Percentiles rank a stretch among this genome's conserved stretches.
phyloP scores from a whole-genome alignment of 2,113 vertebrate species.

The Takifugu flavidus region DNA sequence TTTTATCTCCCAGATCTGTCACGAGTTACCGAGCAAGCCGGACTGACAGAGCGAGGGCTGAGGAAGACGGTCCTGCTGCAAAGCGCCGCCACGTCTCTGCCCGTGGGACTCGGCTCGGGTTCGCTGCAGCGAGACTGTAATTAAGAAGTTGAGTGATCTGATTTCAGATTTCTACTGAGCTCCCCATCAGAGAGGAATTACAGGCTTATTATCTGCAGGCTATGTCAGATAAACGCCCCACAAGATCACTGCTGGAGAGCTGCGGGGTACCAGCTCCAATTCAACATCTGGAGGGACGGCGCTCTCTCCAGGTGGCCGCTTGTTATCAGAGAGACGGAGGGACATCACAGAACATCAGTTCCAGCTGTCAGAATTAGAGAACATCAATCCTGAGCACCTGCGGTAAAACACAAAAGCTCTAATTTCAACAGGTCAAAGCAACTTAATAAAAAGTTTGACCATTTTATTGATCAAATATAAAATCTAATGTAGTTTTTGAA shows the following conservation, averaged over 20 bases:
- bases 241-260: conserved; percentile 29
- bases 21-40: conserved; percentile 41
- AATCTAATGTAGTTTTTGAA: no score
- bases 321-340: no score
- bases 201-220: conserved; percentile 48
- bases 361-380: not conserved
- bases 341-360: no score
- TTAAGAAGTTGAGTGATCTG: conserved; percentile 68
- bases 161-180: conserved; percentile 63
- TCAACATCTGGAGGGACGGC: conserved; percentile 12
- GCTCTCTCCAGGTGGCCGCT: not conserved
- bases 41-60: conserved; percentile 46
- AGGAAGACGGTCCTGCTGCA: conserved; percentile 8
- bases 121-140: conserved; percentile 56
- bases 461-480: no score
- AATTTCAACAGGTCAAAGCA: no score
- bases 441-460: no score
- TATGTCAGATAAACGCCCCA: conserved; percentile 34
- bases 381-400: not conserved
- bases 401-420: no score
- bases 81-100: conserved; percentile 19
- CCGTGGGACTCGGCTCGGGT: conserved; percentile 36
- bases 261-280: not conserved
- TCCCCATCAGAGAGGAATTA: conserved; percentile 51
- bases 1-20: conserved; percentile 69